Base-by-base conservation (phyloP, 2,113 vertebrate species). In the Chloroceryle aenea region DNA sequence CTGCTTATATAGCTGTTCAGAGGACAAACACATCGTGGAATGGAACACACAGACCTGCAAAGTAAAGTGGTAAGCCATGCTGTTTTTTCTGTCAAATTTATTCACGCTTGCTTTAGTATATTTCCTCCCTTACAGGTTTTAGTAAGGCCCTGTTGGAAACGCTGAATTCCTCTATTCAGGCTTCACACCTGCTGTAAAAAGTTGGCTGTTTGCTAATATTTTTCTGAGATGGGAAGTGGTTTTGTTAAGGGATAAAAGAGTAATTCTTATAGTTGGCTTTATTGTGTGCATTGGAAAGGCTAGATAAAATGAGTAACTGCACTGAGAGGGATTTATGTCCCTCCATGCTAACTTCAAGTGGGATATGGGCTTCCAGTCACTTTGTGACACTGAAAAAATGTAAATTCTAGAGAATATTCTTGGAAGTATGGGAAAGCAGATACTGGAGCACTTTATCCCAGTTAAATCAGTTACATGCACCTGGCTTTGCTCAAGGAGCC, bases 1-100 rank as follows among this genome's bases (percentile, higher is more conserved):
- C 84, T 98, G 98, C 94, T 98, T 99, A 85, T 99, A 99, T 98
- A 99, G 99, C 68, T 99, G 99, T 95, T 99, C 99, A 98, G 99
- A 99, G 47, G 99, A 99, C 97, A 99, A 99, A 76, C 97, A 99
- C 96, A 99, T 99, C 21, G 98, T 98, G 58, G 99, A 99, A 95
- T 99, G 99, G 99, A 99, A 98, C 96, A 96, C 98, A 98, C 98
- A 99, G 98, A 98, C 98, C 5, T 99, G 99, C 94, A 99, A 98
- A 98, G 98, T 98, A 3, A 98, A 98, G 88, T 99, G 99, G 99
- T 99, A 43, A 97, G 98, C 91, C 58, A 14, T 40, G 62, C 66
- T 3, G 3, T 8, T 32, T 78, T 78, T 89, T 72, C 0, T 0
- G 2, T 61, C 38, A 18, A 5, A 14, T 45, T 36, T 19, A 10